Base-by-base conservation (phyloP, 2,797 vertebrate genomes). In the Kryptolebias ocellatus region DNA sequence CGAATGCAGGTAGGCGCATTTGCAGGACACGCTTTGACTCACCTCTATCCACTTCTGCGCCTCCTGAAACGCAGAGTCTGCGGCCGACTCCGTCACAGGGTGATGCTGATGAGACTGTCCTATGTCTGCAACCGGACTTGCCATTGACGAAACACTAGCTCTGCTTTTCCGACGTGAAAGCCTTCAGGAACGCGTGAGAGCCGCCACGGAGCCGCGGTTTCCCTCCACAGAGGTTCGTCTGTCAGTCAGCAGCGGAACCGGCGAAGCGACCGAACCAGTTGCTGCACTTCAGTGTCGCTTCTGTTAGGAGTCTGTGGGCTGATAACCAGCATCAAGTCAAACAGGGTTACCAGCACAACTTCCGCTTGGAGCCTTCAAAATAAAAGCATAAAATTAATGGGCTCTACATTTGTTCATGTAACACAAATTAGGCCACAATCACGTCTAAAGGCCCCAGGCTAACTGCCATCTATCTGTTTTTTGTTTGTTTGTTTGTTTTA, bases 21-120 rank as follows among this genome's bases (percentile, higher is more conserved):
- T 59, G 10, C 0, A 4, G 5, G 12, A 28, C 15, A 1, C 4
- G 9, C 34, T 34, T 34, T 37, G 52, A 87, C 95, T 92, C 93
- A 98, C 97, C 96, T 99, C 95, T 70, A 99, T 98, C 97, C 97
- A 99, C 90, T 90, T 94, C 91, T 95, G 96, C 53, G 96, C 96
- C 92, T 98, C 97, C 39, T 85, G 94, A 70, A 95, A 93, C 57
- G 96, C 96, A 60, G 87, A 83, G 64, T 95, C 95, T 0, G 94
- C 85, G 70, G 93, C 93, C 2, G 93, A 84, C 39, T 92, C 93
- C 42, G 60, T 78, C 51, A 29, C 84, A 4, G 76, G 79, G 49
- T 79, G 93, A 83, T 93, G 93, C 81, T 94, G 93, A 86, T 93
- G 94, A 75, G 92, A 92, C 79, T 94, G 90, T 84, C 92, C 93